phyloP scores from a whole-genome alignment of 2,113 vertebrate species.

The Barbus barbus region DNA sequence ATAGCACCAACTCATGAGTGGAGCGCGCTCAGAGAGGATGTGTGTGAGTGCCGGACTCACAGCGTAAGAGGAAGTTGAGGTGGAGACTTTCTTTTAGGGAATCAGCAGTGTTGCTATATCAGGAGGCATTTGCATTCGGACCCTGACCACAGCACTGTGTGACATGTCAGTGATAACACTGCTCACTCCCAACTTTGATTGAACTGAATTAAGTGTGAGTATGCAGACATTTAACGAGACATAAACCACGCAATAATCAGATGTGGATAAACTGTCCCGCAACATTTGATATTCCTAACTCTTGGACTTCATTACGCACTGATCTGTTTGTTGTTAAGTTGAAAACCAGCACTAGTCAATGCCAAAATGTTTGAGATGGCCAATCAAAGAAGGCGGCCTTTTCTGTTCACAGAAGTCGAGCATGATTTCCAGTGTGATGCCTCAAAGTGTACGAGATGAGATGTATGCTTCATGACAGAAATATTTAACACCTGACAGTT shows the following conservation, averaged over 20 bases:
- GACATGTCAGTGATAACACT: background rate
- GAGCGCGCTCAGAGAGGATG: slow-evolving; percentile 26
- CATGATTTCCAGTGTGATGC: too few relatives aligned
- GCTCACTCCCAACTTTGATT: background rate
- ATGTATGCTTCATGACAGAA: too few relatives aligned
- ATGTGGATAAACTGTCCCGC: too few relatives aligned
- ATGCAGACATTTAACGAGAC: too few relatives aligned
- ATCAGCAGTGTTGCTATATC: slow-evolving; percentile 37
- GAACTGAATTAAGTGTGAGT: background rate
- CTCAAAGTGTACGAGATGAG: too few relatives aligned
- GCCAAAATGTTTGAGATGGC: too few relatives aligned
- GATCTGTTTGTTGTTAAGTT: background rate
- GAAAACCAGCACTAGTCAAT: background rate
- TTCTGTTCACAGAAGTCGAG: too few relatives aligned
- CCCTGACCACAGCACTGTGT: background rate
- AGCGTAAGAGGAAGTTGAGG: background rate
- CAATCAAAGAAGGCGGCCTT: too few relatives aligned
- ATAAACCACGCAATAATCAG: background rate
- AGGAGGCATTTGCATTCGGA: background rate
- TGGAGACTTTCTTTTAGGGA: slow-evolving; percentile 39
- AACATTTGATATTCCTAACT: too few relatives aligned
- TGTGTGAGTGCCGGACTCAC: background rate
- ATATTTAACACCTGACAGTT: too few relatives aligned
- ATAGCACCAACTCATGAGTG: slow-evolving; percentile 41
- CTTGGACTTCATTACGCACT: too few relatives aligned